Percentiles rank a stretch among this genome's conserved stretches.
Evolutionary conservation across 2,888 invertebrate species (phyloP).

Genomic region (Pseudanteris insignis): DNA sequence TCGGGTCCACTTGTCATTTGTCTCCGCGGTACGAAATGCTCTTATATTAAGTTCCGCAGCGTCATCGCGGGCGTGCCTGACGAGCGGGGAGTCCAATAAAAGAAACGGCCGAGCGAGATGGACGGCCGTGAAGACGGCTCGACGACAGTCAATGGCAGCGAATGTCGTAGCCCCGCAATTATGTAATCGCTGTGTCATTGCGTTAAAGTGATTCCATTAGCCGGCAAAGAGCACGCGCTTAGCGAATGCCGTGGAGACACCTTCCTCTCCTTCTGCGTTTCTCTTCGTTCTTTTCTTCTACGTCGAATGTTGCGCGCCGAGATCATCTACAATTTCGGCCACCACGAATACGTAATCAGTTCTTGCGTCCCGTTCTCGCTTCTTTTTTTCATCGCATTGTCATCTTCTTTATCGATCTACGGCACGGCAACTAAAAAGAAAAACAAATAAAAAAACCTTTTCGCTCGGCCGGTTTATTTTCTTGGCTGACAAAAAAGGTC

Average conservation of each 20-base stretch:
- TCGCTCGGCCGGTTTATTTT: too few species aligned
- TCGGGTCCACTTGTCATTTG: slow-evolving; percentile 43
- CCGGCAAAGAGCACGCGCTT: slow-evolving; percentile 48
- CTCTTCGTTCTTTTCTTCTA: too few species aligned
- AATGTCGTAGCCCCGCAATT: slow-evolving; percentile 48
- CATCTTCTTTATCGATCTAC: too few species aligned
- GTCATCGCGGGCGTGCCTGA: slow-evolving; percentile 43
- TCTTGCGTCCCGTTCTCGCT: too few species aligned
- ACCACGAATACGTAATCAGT: too few species aligned
- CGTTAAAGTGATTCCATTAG: slow-evolving; percentile 65
- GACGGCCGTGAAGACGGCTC: slow-evolving; percentile 37
- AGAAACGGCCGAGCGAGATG: slow-evolving; percentile 20
- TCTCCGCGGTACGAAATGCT: slow-evolving; percentile 40
- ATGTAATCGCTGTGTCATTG: slow-evolving; percentile 65
- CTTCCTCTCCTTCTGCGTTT: slow-evolving; percentile 7
- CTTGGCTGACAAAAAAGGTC: too few species aligned
- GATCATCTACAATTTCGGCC: too few species aligned
- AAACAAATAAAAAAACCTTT: too few species aligned
- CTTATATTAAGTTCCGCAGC: slow-evolving; percentile 37
- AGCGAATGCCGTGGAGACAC: slow-evolving; percentile 12
- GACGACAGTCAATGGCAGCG: slow-evolving; percentile 42
- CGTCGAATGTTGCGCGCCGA: too few species aligned
- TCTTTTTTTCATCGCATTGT: too few species aligned
- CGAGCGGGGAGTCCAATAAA: slow-evolving; percentile 31
- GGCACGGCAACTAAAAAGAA: too few species aligned